Evolutionary conservation across 2,797 vertebrate species (phyloP).

Genomic region (Cheirogaleus major): DNA sequence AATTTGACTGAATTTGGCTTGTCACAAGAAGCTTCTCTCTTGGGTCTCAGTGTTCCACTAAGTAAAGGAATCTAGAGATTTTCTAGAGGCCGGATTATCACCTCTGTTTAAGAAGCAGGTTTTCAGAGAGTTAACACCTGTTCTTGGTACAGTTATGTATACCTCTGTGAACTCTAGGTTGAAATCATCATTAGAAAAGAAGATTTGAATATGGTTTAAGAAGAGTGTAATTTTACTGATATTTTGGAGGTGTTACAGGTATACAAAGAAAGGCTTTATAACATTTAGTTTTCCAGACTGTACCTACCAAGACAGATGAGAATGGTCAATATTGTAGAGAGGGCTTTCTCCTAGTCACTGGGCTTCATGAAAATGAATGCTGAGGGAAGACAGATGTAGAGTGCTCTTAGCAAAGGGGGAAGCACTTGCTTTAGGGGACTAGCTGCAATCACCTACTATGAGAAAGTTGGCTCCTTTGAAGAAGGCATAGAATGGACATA

Average conservation of each 20-base stretch:
- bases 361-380: background rate
- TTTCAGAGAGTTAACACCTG: constrained; percentile 9
- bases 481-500: background rate
- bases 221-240: background rate
- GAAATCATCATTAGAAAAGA: background rate
- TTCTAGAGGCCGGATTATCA: background rate
- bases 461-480: constrained; percentile 26
- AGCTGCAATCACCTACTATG: background rate
- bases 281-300: background rate
- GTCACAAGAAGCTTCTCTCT: background rate
- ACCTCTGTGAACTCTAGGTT: constrained; percentile 3
- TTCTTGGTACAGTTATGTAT: background rate
- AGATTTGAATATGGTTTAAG: background rate
- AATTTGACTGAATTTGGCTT: background rate
- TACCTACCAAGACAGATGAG: background rate
- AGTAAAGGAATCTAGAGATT: background rate
- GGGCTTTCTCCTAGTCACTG: background rate
- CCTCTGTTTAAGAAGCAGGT: constrained; percentile 27
- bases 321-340: background rate
- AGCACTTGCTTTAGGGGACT: background rate
- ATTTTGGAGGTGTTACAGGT: background rate
- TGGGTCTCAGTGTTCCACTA: background rate
- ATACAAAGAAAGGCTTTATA: background rate
- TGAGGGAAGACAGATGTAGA: background rate
- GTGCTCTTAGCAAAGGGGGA: background rate